These are phyloP conservation scores for Stramonita haemastoma DNA, from an alignment of 2,888 invertebrate species.

Conservation along the genomic window DNA sequence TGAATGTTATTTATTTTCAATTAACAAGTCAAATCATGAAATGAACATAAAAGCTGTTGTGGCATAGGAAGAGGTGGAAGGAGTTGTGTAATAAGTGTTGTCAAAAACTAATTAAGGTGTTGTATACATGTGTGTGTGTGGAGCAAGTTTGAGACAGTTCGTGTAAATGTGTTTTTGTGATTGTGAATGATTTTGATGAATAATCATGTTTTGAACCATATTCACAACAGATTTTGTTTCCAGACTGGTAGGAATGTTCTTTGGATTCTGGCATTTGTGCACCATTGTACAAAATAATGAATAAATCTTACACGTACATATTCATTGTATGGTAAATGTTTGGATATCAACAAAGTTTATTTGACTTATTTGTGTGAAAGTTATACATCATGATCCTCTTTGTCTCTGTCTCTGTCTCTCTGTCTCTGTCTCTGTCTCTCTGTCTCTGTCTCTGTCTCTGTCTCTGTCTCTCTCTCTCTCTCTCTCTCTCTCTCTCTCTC, in stretches of 20 bases:
- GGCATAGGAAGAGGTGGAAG: neutral
- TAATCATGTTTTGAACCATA: neutral
- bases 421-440: neutral
- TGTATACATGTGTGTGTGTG: neutral
- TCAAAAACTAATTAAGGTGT: neutral
- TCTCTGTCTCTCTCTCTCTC: neutral
- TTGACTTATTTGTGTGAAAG: neutral
- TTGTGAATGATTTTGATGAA: neutral
- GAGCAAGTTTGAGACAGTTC: neutral
- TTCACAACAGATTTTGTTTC: neutral
- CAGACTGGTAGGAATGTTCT: neutral
- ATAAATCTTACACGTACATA: neutral
- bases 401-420: neutral
- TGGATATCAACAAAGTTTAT: neutral
- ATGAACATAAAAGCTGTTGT: neutral
- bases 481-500: neutral
- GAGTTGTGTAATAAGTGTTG: neutral
- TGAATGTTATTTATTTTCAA: neutral
- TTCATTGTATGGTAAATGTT: neutral
- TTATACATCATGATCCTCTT: neutral
- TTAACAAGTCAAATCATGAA: neutral
- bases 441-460: too few species aligned
- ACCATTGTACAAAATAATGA: slow-evolving; percentile 19
- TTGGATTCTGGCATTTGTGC: neutral
- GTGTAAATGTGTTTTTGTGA: neutral